Conservation (phyloP, 1,140 invertebrate species). For the Ctenoplectra terminalis region DNA sequence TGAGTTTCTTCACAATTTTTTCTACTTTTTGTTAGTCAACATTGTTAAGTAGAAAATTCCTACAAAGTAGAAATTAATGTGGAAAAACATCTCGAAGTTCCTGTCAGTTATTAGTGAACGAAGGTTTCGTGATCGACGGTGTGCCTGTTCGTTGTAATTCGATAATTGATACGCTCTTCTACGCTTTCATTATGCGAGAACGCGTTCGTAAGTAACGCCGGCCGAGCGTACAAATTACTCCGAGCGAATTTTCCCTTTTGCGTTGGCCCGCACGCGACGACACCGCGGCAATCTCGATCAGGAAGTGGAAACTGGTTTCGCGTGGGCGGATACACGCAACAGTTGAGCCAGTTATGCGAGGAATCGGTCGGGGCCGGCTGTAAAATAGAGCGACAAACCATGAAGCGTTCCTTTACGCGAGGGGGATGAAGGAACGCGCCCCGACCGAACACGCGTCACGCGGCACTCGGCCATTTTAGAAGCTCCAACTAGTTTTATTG, state of each 20-base stretch:
- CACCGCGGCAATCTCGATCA: constrained; percentile 38
- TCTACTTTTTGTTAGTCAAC: too few relatives aligned
- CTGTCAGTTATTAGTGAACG: too few relatives aligned
- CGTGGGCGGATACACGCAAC: constrained; percentile 49
- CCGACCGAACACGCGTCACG: not conserved
- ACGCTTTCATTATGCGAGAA: constrained; percentile 35
- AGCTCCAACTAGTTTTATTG: too few relatives aligned
- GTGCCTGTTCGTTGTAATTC: constrained; percentile 33
- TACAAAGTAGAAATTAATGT: too few relatives aligned
- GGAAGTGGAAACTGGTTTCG: constrained; percentile 47
- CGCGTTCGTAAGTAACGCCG: constrained; percentile 44
- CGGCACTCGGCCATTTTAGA: too few relatives aligned
- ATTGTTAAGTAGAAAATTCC: too few relatives aligned
- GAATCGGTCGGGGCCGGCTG: constrained; percentile 19
- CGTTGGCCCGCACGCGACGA: constrained; percentile 50
- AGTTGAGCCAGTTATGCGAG: constrained; percentile 48
- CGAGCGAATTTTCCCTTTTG: constrained; percentile 36
- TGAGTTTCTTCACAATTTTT: too few relatives aligned
- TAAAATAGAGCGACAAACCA: constrained; percentile 39
- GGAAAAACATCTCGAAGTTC: too few relatives aligned
- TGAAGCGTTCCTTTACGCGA: not conserved
- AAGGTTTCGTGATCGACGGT: not conserved
- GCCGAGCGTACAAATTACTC: constrained; percentile 44
- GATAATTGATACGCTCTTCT: constrained; percentile 36
- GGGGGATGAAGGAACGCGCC: not conserved